phyloP scores from a whole-genome alignment of 2,888 invertebrate genomes.

The Corbicula japonica region DNA sequence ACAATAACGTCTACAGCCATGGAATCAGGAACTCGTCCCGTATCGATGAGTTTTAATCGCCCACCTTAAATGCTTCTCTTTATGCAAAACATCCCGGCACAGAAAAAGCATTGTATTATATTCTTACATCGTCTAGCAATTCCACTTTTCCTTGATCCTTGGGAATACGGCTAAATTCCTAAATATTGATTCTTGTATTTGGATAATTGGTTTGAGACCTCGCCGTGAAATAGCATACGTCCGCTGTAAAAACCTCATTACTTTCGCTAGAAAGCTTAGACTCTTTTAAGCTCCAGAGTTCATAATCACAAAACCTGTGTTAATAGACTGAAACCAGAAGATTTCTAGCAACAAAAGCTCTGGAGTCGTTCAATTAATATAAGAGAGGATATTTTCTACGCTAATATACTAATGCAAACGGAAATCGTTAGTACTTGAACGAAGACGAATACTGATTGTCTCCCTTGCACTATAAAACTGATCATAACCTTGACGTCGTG shows the following conservation, averaged over 20 bases:
- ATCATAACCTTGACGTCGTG: not conserved
- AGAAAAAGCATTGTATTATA: no score
- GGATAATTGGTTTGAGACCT: constrained; percentile 58
- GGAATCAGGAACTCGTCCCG: no score
- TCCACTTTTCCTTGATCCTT: no score
- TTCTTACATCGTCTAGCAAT: no score
- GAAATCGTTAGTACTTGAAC: no score
- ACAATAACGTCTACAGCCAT: no score
- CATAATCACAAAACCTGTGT: constrained; percentile 48
- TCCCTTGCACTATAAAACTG: constrained; percentile 12
- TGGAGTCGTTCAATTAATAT: constrained; percentile 28
- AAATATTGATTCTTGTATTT: constrained; percentile 13
- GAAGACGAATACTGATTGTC: not conserved
- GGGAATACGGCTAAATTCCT: no score
- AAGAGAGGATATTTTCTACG: no score
- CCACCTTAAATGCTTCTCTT: no score
- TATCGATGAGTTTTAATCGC: no score
- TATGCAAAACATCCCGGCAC: no score
- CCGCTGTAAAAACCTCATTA: constrained; percentile 61
- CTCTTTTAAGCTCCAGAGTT: constrained; percentile 54
- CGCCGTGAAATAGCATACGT: constrained; percentile 61
- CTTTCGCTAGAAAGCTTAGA: constrained; percentile 50
- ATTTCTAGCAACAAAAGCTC: constrained; percentile 24
- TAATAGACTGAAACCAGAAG: constrained; percentile 35
- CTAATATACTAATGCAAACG: no score